Evolutionary conservation across 2,888 invertebrate species (phyloP), one percentile per base, ranked within the genome.

Genomic region (Volucella bombylans): DNA sequence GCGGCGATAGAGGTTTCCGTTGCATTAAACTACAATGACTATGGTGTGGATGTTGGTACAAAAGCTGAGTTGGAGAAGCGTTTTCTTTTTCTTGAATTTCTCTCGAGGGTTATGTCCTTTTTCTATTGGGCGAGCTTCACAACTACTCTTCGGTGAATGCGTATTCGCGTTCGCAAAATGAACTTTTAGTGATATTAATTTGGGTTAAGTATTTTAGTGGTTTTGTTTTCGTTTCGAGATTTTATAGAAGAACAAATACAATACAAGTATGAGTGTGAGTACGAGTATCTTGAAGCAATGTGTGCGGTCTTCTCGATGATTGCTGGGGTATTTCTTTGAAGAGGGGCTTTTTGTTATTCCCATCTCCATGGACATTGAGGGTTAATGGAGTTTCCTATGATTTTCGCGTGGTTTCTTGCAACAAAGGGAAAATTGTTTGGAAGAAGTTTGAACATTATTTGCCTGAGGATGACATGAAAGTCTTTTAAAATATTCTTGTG

Each of bases 131-230:
- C 54, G 18, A 55, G 23, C 59, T 74, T 54, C 43, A 23, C 43
- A 57, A 71, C 54, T 52, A 38, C 55, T 73, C 54, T 65, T 64
- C 43, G 31, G 50, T 54, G 47, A 31, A 49, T 62, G 68, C 72
- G 82, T 65, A 64, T 67, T 79, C 54, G 64, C 79, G 47, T 78
- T 79, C 59, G 50, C 72, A 57, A 72, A 81, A 74, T 74, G 69
- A 83, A 83, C 82, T 78, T 82, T 79, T 71, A 74, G 82, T 81
- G 65, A 74, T 85, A 85, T 77, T 85, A 81, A 85, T 85, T 77
- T 72, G 43, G 85, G 81, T 81, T 85, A 72, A 77, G 72, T 76
- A 71, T 76, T 81, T 76, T 15, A 31, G 45, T 68, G 61, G 52
- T 57, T 80, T 68, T 61, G 45, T 52, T 64, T 80, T 68, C 54